Base-by-base conservation (phyloP, 2,797 vertebrate species). In the Crypturellus tataupa region DNA sequence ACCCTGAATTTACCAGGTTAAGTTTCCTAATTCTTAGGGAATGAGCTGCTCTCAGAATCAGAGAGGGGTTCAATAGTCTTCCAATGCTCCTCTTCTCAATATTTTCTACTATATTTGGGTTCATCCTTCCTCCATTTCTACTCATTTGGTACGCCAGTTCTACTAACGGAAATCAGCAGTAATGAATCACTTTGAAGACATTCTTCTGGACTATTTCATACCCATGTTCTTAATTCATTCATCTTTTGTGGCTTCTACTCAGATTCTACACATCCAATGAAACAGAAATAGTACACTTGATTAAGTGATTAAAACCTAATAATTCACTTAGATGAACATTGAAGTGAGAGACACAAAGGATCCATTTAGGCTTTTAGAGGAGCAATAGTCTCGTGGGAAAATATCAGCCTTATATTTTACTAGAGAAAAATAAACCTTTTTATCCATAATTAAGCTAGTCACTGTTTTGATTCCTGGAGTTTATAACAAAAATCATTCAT, bases 341-440 rank as follows among this genome's bases (percentile, higher is more conserved):
- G 49, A 83, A 0, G 12, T 23, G 83, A 72, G 53, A 80, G 37
- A 87, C 83, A 24, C 7, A 78, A 77, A 4, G 4, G 9, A 16
- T 91, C 25, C 19, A 31, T 69, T 81, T 70, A 33, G 60, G 27
- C 63, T 78, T 83, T 46, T 21, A 56, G 9, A 27, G 68, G 23
- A 87, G 23, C 72, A 71, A 59, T 35, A 60, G 2, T 71, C 31
- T 68, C 64, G 47, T n/a, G 31, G 31, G 39, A 24, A 71, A 84
- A 86, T 25, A 59, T 81, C 4, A 84, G 37, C 37, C 8, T 46
- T 85, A 44, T 21, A 81, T 6, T 67, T 59, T 76, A 62, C 16
- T 85, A 35, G 10, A 86, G 27, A 87, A 95, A 93, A 91, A 63
- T n/a, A 85, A 91, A 78, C 59, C 10, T 65, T 88, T 79, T 84